These are phyloP conservation scores for Bursaphelenchus okinawaensis DNA, from an alignment of 2,888 invertebrate species.

Conservation along the genomic window DNA sequence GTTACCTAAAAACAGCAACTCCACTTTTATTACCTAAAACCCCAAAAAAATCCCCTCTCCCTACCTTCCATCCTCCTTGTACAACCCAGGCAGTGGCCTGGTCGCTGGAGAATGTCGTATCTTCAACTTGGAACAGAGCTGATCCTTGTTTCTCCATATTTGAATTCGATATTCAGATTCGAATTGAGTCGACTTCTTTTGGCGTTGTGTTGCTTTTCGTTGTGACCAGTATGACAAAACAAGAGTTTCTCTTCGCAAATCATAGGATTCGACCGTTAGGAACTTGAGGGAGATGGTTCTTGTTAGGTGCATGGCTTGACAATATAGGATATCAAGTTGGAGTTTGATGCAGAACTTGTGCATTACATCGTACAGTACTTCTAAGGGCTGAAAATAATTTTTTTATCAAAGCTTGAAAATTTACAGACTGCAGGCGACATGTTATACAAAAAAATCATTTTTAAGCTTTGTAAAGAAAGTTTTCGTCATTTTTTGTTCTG, in stretches of 20 bases:
- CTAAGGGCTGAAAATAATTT: conserved; percentile 42
- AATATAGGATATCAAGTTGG: conserved; percentile 74
- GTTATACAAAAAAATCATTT: too few relatives aligned
- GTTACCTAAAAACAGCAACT: too few relatives aligned
- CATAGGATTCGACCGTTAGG: conserved; percentile 40
- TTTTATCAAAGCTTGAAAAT: too few relatives aligned
- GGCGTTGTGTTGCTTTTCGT: neutral
- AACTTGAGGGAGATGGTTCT: conserved; percentile 74
- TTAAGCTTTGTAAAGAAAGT: too few relatives aligned
- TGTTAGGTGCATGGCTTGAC: conserved; percentile 68
- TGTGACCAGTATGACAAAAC: conserved; percentile 47
- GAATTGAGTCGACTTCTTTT: neutral
- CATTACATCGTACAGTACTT: conserved; percentile 48
- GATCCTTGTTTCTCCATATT: conserved; percentile 39
- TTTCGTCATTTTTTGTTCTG: too few relatives aligned
- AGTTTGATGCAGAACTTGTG: conserved; percentile 81
- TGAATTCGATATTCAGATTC: conserved; percentile 49
- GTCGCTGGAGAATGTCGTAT: conserved; percentile 44
- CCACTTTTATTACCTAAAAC: too few relatives aligned
- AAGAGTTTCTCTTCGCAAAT: conserved; percentile 37
- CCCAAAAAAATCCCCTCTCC: neutral
- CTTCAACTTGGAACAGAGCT: conserved; percentile 33
- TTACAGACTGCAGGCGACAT: too few relatives aligned
- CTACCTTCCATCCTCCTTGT: conserved; percentile 30
- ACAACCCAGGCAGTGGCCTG: conserved; percentile 34